phyloP scores from a whole-genome alignment of 2,888 invertebrate genomes.

The Dendrolimus houi region DNA sequence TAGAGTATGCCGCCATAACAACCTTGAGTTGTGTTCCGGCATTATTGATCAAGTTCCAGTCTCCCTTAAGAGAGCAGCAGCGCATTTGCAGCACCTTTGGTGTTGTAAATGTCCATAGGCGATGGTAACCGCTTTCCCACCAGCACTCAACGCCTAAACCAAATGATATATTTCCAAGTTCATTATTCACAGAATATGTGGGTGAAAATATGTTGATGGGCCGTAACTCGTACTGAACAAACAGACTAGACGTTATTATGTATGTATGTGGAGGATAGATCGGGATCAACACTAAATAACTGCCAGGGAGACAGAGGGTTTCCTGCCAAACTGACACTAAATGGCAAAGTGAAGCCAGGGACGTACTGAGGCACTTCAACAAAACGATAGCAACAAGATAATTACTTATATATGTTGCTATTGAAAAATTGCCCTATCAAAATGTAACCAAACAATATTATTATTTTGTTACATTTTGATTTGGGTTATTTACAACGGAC shows the following conservation, averaged over 20 bases:
- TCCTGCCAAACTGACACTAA: constrained; percentile 62
- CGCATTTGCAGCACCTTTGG: too few species aligned
- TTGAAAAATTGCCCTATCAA: background rate
- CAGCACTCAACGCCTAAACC: too few species aligned
- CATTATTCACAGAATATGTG: too few species aligned
- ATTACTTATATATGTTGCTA: background rate
- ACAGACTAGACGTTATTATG: constrained; percentile 16
- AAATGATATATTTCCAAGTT: too few species aligned
- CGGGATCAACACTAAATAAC: constrained; percentile 68
- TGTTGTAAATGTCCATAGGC: too few species aligned
- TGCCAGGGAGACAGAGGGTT: constrained; percentile 53
- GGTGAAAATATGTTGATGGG: constrained; percentile 17
- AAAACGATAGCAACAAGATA: background rate
- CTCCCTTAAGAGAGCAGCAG: too few species aligned
- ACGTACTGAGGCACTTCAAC: constrained; percentile 6
- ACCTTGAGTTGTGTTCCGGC: too few species aligned
- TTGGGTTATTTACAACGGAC: too few species aligned
- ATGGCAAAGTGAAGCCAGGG: constrained; percentile 24
- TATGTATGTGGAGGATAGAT: constrained; percentile 39
- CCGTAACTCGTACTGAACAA: constrained; percentile 24
- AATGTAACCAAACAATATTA: background rate
- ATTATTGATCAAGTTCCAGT: too few species aligned
- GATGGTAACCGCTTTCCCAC: too few species aligned
- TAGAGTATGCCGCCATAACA: too few species aligned
- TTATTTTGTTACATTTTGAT: too few species aligned